phyloP scores from a whole-genome alignment of 2,797 vertebrate genomes.

The Pseudochromis fuscus region DNA sequence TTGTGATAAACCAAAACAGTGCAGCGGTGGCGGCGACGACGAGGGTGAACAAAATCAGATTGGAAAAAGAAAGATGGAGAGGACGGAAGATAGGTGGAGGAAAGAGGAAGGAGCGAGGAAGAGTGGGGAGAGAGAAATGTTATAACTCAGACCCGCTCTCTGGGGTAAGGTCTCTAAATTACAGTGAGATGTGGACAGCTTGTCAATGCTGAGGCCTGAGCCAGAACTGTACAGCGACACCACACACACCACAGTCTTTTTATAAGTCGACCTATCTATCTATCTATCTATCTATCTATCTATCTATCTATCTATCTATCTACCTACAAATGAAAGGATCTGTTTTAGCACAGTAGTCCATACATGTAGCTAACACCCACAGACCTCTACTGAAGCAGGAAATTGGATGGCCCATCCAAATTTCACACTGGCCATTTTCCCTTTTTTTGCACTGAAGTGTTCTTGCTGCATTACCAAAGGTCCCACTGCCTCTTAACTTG shows the following conservation, averaged over 20 bases:
- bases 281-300: constrained; percentile 56
- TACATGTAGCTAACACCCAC: constrained; percentile 42
- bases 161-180: constrained; percentile 82
- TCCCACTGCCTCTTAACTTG: constrained; percentile 17
- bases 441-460: constrained; percentile 34
- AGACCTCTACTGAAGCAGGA: constrained; percentile 63
- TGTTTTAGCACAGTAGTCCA: constrained; percentile 22
- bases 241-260: constrained; percentile 48
- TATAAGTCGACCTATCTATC: constrained; percentile 55
- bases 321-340: constrained; percentile 41
- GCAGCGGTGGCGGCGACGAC: no score
- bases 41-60: no score
- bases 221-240: constrained; percentile 62
- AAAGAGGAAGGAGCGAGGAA: constrained; percentile 25
- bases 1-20: no score
- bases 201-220: constrained; percentile 81
- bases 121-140: constrained; percentile 66
- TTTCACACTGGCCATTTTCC: constrained; percentile 50
- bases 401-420: constrained; percentile 66
- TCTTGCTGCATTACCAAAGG: constrained; percentile 39
- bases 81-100: constrained; percentile 11
- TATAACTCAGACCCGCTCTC: constrained; percentile 79
- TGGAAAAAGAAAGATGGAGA: constrained; percentile 41
- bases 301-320: constrained; percentile 51
- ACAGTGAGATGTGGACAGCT: constrained; percentile 83